These are phyloP conservation scores for Asteroscopus sphinx DNA, from an alignment of 2,888 invertebrate genomes.

Conservation along the genomic window DNA sequence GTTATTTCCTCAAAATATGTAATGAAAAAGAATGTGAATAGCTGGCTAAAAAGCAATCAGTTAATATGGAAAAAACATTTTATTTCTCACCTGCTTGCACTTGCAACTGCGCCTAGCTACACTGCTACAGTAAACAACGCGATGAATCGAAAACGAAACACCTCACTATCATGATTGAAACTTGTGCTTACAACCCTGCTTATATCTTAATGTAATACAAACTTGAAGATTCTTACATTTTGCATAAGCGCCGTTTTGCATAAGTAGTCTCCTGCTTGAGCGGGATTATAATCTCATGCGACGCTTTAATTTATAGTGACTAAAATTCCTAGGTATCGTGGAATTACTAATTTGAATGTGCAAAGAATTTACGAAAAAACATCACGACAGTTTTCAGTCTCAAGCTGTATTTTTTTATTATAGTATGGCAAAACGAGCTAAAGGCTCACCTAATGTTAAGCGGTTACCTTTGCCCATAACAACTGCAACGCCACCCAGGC, in stretches of 20 bases:
- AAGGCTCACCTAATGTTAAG: no score
- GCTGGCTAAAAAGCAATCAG: no score
- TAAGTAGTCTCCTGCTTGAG: constrained; percentile 49
- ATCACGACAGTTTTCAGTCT: no score
- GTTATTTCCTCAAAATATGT: no score
- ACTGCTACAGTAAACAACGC: no score
- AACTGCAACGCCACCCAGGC: no score
- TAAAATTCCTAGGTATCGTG: constrained; percentile 39
- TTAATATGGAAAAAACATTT: no score
- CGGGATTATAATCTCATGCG: constrained; percentile 52
- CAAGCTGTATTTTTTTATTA: no score
- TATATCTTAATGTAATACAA: constrained; percentile 25
- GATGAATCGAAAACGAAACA: not conserved
- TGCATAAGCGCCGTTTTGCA: constrained; percentile 55
- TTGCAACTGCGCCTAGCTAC: not conserved
- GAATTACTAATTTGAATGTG: constrained; percentile 38
- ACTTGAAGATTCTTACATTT: constrained; percentile 50
- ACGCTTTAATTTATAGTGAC: constrained; percentile 49
- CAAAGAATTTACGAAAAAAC: constrained; percentile 1
- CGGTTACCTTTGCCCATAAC: no score
- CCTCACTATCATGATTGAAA: constrained; percentile 22
- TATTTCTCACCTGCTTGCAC: no score
- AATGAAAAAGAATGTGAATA: no score
- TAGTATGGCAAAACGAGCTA: no score
- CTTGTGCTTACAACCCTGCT: constrained; percentile 21